Evolutionary conservation across 2,797 vertebrate genomes (phyloP), one percentile per base, ranked within the genome.

Genomic region (Acipenser oxyrinchus): DNA sequence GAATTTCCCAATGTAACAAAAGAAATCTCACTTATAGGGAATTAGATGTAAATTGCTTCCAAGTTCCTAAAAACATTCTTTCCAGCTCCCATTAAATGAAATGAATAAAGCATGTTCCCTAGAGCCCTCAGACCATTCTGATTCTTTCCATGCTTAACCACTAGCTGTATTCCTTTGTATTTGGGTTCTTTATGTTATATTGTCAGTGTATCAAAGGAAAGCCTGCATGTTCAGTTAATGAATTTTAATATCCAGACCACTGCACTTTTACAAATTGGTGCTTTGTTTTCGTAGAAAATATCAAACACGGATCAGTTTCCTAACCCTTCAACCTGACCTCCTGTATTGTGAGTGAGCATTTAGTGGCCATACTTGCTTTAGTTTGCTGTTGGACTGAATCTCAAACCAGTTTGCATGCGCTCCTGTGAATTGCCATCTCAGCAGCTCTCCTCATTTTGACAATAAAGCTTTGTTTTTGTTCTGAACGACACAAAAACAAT

Each of bases 221-320:
- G 55, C 11, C 12, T 11, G 13, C 11, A n/a, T 10, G 55, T 58
- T 58, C 13, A 3, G 12, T 58, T 12, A 58, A 3, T 37, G 10
- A 58, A 10, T 58, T 58, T 6, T 58, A 7, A n/a, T n/a, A 58
- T 6, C 12, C 11, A 58, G 10, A 58, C 6, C 9, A 58, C 55
- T 58, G 10, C 13, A 7, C 12, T 58, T 12, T 53, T 12, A 53
- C 11, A 12, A 12, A 53, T 8, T 53, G 51, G 55, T 11, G 55
- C 55, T 58, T 58, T 6, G 12, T 58, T 58, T 58, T 58, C 11
- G 51, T 12, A 58, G 55, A 58, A 58, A 58, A 58, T 58, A 58
- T 11, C 23, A 37, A 37, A 37, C 23, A 37, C 23, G 4, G 23
- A 37, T 37, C 23, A 37, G 23, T 37, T 37, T 37, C 23, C 23